Evolutionary conservation across 1,140 invertebrate genomes (phyloP), one percentile per base, ranked within the genome.

Genomic region (Drosophila orosa): DNA sequence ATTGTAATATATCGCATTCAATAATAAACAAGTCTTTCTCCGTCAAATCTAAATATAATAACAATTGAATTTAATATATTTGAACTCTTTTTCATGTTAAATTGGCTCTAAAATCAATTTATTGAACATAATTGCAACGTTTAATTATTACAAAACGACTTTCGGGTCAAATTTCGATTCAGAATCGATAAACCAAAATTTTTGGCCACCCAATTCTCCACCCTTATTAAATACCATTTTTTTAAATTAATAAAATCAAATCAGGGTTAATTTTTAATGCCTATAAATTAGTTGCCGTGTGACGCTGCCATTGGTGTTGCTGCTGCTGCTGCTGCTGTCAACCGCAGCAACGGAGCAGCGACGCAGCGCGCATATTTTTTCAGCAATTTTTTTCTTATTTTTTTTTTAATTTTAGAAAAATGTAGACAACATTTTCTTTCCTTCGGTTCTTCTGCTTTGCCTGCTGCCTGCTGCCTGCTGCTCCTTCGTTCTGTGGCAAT

Each of bases 341-440:
- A 67, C 72, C 72, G 72, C 73, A 74, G 69, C 72, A 74, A 71
- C 56, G 65, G 47, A 71, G 72, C 73, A 75, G 74, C 74, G 48
- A 78, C 74, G 74, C 39, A 56, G 48, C 48, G 50, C 65, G 74
- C 74, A 77, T 77, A 77, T 77, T 78, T 75, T 61, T 77, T 33
- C 56, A 61, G 52, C 37, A 45, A 24, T 54, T 54, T 35, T 35
- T 42, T 45, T 35, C 29, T 13, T 61, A 17, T 44, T 57, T 42
- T 69, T 56, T 77, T 77, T 77, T 78, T 77, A 77, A 77, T 77
- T 77, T 77, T 68, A 76, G 66, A 77, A 77, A 76, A 78, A 77
- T 75, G 48, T 75, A 78, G 63, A 68, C 47, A 45, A 55, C n/a
- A 56, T 71, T 76, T 50, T 75, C 55, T 55, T 68, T 45, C 56